Evolutionary conservation across 2,113 vertebrate species (phyloP).

Genomic region (Ornithorhynchus anatinus): DNA sequence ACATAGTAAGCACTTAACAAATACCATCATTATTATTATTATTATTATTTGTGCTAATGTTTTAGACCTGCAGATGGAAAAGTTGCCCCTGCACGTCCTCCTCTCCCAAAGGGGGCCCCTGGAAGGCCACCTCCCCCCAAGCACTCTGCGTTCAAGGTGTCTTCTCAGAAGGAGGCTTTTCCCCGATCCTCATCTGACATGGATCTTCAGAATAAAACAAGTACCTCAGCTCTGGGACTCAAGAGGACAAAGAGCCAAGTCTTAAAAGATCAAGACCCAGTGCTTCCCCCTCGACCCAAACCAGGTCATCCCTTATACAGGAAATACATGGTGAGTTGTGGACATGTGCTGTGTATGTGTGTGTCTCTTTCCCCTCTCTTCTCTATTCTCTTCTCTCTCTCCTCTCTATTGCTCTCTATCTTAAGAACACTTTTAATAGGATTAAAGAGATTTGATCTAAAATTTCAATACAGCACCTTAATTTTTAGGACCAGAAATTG

Average conservation of each 20-base stretch:
- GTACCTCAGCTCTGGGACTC: slow-evolving; percentile 60
- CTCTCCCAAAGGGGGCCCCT: slow-evolving; percentile 77
- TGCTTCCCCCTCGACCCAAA: slow-evolving; percentile 89
- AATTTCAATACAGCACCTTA: background rate
- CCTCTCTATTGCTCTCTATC: too few species aligned
- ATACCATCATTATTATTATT: too few species aligned
- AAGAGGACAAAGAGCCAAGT: slow-evolving; percentile 75
- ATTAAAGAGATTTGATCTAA: background rate
- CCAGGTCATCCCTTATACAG: slow-evolving; percentile 93
- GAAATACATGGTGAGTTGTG: slow-evolving; percentile 88
- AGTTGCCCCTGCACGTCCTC: slow-evolving; percentile 75
- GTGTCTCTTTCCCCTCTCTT: too few species aligned
- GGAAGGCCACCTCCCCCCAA: slow-evolving; percentile 86
- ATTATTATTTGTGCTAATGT: too few species aligned
- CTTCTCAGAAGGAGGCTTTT: slow-evolving; percentile 61
- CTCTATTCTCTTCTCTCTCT: too few species aligned
- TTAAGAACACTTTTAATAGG: background rate
- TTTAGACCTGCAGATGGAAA: slow-evolving; percentile 76
- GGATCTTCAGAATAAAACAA: slow-evolving; percentile 62
- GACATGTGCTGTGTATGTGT: too few species aligned
- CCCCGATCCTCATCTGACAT: slow-evolving; percentile 60
- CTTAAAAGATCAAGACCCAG: slow-evolving; percentile 74
- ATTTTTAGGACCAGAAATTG: background rate
- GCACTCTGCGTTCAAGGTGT: slow-evolving; percentile 56
- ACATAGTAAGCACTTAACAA: too few species aligned